Conservation (phyloP, 35 echinoderm and acorn worm genomes). For the Apostichopus japonicus region DNA sequence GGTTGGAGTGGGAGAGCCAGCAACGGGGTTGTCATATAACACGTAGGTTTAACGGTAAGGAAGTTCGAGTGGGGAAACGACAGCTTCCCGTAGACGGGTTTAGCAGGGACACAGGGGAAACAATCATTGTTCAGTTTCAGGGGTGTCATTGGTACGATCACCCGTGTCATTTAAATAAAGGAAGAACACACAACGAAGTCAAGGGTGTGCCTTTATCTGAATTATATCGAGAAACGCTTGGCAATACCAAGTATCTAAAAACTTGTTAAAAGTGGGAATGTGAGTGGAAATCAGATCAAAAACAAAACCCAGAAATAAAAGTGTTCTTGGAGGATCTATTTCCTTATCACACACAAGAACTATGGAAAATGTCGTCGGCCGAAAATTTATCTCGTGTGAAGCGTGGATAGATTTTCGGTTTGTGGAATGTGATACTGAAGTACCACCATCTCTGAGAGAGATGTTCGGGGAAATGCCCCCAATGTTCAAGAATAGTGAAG, state of each 20-base stretch:
- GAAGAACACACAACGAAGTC: not conserved
- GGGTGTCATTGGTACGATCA: constrained; percentile 3
- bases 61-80: not conserved
- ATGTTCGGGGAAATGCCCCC: constrained; percentile 20
- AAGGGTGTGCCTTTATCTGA: not conserved
- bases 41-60: not conserved
- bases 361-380: not conserved
- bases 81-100: not conserved
- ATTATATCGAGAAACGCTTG: too few relatives aligned
- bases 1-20: not conserved
- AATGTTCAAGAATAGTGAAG: too few relatives aligned
- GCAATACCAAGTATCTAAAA: not conserved
- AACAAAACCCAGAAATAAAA: not conserved
- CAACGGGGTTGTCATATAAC: not conserved
- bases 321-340: not conserved
- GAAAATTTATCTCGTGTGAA: not conserved
- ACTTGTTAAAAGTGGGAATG: constrained; percentile 21
- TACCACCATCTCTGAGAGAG: constrained; percentile 31
- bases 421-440: constrained; percentile 52
- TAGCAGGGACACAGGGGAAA: not conserved
- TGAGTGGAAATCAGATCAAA: not conserved
- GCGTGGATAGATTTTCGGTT: constrained; percentile 43
- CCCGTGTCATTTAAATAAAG: not conserved
- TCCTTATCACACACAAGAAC: not conserved
- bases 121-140: not conserved